Base-by-base conservation (phyloP, 1,140 invertebrate species). In the Nasonia longicornis region DNA sequence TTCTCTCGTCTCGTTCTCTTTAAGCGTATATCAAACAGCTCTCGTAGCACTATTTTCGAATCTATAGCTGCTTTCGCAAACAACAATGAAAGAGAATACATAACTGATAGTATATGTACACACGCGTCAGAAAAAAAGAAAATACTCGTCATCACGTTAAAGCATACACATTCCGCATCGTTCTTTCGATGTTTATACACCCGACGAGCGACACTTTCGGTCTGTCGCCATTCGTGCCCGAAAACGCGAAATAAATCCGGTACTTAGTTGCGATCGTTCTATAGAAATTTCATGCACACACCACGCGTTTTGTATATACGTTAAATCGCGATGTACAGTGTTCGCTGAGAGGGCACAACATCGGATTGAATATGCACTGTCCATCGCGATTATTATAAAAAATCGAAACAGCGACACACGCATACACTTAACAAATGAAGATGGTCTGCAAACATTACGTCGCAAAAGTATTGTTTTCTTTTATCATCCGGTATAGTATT, bases 141-240 rank as follows among this genome's bases (percentile, higher is more conserved):
- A 81, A 64, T 71, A 75, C 48, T 42, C 8, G 26, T 66, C 78
- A 45, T 20, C 52, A 26, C 48, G 69, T 69, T 77, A 29, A 81
- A 77, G 72, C 80, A 81, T 81, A 77, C 74, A 81, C 80, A 77
- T 66, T 81, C 64, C 69, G 69, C 64, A 71, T 22, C 64, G 2
- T 63, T 63, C 63, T 74, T 11, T 73, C 7, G 14, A 58, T 7
- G 52, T n/a, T 35, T 35, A 70, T 58, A 79, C 52, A 77, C 74
- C 52, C 74, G 75, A 26, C 74, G 74, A 38, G 70, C 20, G 45
- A 81, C 73, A 81, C 29, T 66, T 67, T 64, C 26, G 45, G 52
- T 66, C 74, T 71, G 31, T 48, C 80, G 52, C 66, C 22, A 22
- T 35, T 48, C 45, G 26, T 16, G 20, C 67, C 45, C 26, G 52